Evolutionary conservation across 2,888 invertebrate species (phyloP).

Genomic region (Reticulitermes lucifugus): DNA sequence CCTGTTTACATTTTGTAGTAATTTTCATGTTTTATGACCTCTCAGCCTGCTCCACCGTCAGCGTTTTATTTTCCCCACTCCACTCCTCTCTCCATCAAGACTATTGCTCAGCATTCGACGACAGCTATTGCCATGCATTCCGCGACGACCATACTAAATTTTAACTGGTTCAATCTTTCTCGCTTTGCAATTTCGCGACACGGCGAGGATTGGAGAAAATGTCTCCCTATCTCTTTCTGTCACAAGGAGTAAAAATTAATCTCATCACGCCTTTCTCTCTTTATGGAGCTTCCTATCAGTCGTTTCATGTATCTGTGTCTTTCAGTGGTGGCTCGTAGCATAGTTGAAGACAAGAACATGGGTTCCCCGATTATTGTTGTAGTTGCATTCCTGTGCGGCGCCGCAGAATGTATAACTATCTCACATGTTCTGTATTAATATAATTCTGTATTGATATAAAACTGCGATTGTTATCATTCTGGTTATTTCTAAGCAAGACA

Average conservation of each 20-base stretch:
- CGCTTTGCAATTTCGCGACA: constrained; percentile 37
- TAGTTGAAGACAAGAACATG: too few relatives aligned
- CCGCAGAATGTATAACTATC: too few relatives aligned
- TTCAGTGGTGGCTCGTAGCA: neutral
- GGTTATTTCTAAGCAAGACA: too few relatives aligned
- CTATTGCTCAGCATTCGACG: constrained; percentile 20
- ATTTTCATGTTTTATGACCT: constrained; percentile 30
- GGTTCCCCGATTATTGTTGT: too few relatives aligned
- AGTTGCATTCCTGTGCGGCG: too few relatives aligned
- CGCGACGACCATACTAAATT: constrained; percentile 49
- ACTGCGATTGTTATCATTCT: too few relatives aligned
- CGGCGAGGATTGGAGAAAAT: neutral
- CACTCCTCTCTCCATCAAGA: constrained; percentile 4
- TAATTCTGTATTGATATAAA: too few relatives aligned
- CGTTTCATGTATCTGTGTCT: neutral
- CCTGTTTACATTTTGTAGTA: constrained; percentile 36
- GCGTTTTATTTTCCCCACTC: neutral
- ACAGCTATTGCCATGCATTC: constrained; percentile 51
- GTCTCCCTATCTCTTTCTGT: neutral
- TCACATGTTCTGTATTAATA: too few relatives aligned
- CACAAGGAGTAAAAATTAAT: constrained; percentile 48
- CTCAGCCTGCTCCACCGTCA: neutral
- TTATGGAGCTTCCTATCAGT: constrained; percentile 39
- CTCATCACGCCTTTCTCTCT: constrained; percentile 40
- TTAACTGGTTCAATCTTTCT: constrained; percentile 48